These are phyloP conservation scores for Entomobrya multifasciata DNA, from an alignment of 2,888 invertebrate species.

Conservation along the genomic window DNA sequence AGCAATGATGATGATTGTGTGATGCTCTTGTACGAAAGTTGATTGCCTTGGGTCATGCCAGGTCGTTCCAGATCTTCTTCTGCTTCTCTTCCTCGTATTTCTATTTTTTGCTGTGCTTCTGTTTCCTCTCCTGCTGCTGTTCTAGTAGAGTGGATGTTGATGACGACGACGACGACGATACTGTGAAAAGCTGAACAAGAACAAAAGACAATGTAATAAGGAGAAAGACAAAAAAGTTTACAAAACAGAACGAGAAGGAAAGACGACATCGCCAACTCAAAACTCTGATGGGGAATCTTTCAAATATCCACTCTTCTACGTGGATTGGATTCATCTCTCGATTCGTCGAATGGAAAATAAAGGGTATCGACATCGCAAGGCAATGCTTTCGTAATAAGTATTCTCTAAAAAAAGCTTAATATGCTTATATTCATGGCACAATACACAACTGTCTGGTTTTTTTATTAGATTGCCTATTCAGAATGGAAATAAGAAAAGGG, in stretches of 20 bases:
- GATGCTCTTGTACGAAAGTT: constrained; percentile 54
- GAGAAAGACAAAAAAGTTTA: constrained; percentile 16
- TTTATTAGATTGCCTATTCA: too few species aligned
- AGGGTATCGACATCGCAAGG: neutral
- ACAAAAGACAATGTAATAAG: constrained; percentile 34
- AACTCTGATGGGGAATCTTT: constrained; percentile 2
- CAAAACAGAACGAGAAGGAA: neutral
- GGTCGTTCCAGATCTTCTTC: constrained; percentile 16
- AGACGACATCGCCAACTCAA: constrained; percentile 3
- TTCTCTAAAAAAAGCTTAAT: neutral
- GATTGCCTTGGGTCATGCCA: constrained; percentile 69
- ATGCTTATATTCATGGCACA: neutral
- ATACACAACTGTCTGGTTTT: neutral
- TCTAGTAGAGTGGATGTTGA: neutral
- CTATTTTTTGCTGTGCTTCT: neutral
- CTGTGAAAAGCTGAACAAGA: neutral
- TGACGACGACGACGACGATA: neutral
- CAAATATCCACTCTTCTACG: neutral
- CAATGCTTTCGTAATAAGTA: neutral
- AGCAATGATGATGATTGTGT: constrained; percentile 2
- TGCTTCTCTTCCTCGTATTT: neutral
- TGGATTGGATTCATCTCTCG: neutral
- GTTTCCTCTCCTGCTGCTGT: neutral
- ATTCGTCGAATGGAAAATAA: neutral
- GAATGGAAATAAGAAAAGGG: neutral